Base-by-base conservation (phyloP, 1,140 invertebrate genomes). In the Steinernema feltiae region DNA sequence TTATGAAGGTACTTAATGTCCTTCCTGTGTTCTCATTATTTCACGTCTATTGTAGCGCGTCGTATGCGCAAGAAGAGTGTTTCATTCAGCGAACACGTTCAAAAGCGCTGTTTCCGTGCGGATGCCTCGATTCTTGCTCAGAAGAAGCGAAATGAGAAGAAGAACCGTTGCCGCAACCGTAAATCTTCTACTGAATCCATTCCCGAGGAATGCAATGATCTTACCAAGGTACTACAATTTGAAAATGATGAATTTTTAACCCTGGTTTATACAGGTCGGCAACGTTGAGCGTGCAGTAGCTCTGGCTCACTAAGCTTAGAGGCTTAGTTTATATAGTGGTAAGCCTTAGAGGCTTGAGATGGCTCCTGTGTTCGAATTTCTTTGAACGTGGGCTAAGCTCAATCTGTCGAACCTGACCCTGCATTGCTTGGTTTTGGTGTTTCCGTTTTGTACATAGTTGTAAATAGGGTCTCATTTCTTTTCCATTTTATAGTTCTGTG, bases 41-140 rank as follows among this genome's bases (percentile, higher is more conserved):
- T 63, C 53, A 12, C 7, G 7, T 18, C 35, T 3, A 3, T 63
- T 63, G 7, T 21, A 63, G 53, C 24, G 7, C 24, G 12, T 17
- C 24, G 53, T n/a, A 3, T 15, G 24, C 53, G 53, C 24, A 71
- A 71, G 70, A 71, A 71, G 70, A 32, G 70, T n/a, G 70, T 71
- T 21, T 71, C 70, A n/a, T 71, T 71, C 70, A 71, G 46, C 70
- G 70, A 71, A 3, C 70, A 53, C 21, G 70, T 71, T n/a, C 70
- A 71, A 3, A 53, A 71, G 70, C 70, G 70, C 15, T 71, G 70
- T 27, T 71, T 71, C 70, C 70, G 70, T n/a, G 32, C 70, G 7
- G 46, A 71, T 27, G 12, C 70, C 70, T 71, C 70, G 15, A 71
- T 71, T 53, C 29, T 71, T 12, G 70, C 32, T 3, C 70, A 71